Evolutionary conservation across 2,888 invertebrate genomes (phyloP), one percentile per base, ranked within the genome.

Genomic region (Clusia tigrina): DNA sequence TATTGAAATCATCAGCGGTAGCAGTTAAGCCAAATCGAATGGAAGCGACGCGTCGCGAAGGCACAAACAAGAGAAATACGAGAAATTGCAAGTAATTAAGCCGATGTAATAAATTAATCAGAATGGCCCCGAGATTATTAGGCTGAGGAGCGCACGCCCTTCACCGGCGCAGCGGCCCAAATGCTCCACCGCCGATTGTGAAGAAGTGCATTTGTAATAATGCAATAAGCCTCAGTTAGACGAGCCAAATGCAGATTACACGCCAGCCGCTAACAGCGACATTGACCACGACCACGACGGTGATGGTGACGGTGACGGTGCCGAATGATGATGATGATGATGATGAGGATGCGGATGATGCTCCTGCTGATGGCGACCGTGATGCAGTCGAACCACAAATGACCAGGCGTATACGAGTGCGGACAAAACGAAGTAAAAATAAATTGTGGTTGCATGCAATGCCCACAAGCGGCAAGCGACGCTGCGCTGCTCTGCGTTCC

Each of bases 41-140:
- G 22, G 2, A 20, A 3, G 22, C 22, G 20, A 48, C 5, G 20
- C 12, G 6, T 9, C 6, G 48, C 5, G 20, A 48, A 48, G 18
- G 48, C 48, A 15, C n/a, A n/a, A n/a, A n/a, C n/a, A n/a, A n/a
- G 20, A 48, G 22, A 48, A 48, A 48, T 15, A 10, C 20, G 66
- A 69, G 64, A 73, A 73, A 74, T 73, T 73, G 72, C 70, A 70
- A 72, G 73, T 73, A 75, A 75, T 75, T 75, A 75, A 74, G 71
- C 69, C 69, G 64, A 69, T 69, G 73, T 72, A 69, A 75, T 75
- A 75, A 75, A 74, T 75, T 74, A 72, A 74, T 75, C 75, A 73
- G 69, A 71, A 67, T 55, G 62, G 64, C 56, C 66, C 60, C 26
- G 58, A 57, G 48, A 9, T 15, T 48, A 22, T 42, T 42, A 22